Conservation (phyloP, 2,113 vertebrate genomes). For the Atrichornis clamosus region DNA sequence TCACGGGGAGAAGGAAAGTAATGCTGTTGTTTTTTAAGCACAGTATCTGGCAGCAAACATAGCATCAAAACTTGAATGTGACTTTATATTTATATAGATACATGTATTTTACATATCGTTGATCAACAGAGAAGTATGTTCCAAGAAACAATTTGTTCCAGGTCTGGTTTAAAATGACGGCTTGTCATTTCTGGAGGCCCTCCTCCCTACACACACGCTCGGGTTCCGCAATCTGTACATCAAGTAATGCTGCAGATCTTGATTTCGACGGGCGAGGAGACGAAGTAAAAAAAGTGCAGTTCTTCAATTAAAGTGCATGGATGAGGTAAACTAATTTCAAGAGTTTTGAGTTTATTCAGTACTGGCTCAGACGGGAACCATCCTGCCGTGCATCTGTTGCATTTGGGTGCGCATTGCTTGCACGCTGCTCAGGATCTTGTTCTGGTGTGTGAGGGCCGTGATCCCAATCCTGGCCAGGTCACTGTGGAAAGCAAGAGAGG, state of each 20-base stretch:
- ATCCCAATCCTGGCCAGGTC: constrained; percentile 93
- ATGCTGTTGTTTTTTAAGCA: constrained; percentile 55
- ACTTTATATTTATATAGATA: constrained; percentile 74
- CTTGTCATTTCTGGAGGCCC: constrained; percentile 60
- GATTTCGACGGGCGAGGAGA: constrained; percentile 79
- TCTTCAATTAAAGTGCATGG: constrained; percentile 99
- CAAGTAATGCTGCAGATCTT: constrained; percentile 72
- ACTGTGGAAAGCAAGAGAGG: constrained; percentile 67
- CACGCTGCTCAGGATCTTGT: constrained; percentile 91
- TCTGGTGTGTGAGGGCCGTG: constrained; percentile 86
- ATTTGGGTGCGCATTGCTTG: constrained; percentile 94
- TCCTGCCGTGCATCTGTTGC: constrained; percentile 95
- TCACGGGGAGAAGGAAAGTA: constrained; percentile 45
- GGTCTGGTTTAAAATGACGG: constrained; percentile 59
- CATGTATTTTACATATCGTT: constrained; percentile 73
- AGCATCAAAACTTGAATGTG: constrained; percentile 59
- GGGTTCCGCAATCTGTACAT: constrained; percentile 70
- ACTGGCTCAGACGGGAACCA: constrained; percentile 93
- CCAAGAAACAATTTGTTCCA: constrained; percentile 74
- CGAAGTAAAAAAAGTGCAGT: constrained; percentile 93
- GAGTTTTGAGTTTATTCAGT: constrained; percentile 80
- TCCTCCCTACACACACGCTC: constrained; percentile 27
- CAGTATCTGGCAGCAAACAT: constrained; percentile 70
- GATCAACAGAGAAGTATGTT: constrained; percentile 65
- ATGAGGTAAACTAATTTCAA: constrained; percentile 98